Conservation (phyloP, 1,140 invertebrate species). For the Callitettix versicolor region DNA sequence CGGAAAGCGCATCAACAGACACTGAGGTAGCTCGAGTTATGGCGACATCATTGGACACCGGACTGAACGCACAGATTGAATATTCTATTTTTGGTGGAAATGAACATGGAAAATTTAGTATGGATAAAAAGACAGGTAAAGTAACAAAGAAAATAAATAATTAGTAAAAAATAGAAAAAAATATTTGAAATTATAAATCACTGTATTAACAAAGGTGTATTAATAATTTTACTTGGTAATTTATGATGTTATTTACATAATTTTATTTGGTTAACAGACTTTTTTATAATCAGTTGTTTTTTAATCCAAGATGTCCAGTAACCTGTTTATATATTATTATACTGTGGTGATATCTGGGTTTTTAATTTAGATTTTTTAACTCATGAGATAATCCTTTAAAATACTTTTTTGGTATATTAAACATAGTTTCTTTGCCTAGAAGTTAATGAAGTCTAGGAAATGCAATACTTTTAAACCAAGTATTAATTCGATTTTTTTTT, state of each 20-base stretch:
- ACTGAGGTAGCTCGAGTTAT: slow-evolving; percentile 68
- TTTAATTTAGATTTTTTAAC: no score
- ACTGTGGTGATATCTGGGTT: no score
- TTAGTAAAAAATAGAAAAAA: background rate
- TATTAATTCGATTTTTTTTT: no score
- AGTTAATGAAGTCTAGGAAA: no score
- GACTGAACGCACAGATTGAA: slow-evolving; percentile 83
- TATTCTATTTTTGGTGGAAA: slow-evolving; percentile 84
- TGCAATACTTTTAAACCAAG: no score
- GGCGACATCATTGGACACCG: slow-evolving; percentile 85
- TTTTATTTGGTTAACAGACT: background rate
- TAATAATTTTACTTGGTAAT: background rate
- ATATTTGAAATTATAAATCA: background rate
- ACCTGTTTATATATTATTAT: no score
- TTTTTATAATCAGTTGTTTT: background rate
- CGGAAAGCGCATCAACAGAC: slow-evolving; percentile 62
- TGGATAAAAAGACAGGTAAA: slow-evolving; percentile 46
- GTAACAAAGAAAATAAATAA: no score
- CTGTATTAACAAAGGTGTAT: background rate
- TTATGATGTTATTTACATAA: background rate
- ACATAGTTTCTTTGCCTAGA: no score
- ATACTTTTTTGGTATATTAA: no score
- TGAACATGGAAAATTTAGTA: slow-evolving; percentile 72
- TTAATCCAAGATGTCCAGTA: background rate
- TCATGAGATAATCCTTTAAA: no score